Evolutionary conservation across 2,797 vertebrate genomes (phyloP).

Genomic region (Pogoniulus pusillus): DNA sequence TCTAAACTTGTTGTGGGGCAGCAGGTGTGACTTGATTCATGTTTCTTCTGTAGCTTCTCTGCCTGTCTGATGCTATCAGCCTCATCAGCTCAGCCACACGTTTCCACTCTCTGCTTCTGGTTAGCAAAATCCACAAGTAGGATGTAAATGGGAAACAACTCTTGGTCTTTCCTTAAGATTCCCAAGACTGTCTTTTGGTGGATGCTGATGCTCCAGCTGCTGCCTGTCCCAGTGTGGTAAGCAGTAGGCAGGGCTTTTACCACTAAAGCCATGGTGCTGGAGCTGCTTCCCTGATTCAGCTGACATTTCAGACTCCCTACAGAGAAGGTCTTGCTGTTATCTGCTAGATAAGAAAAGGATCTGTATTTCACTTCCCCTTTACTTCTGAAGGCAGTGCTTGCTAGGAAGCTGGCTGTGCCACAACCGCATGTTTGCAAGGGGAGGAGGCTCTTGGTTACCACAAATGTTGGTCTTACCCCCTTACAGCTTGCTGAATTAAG

Average conservation of each 20-base stretch:
- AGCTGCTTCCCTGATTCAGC: neutral
- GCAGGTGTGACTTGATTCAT: neutral
- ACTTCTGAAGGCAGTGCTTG: neutral
- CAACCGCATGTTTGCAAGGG: conserved; percentile 37
- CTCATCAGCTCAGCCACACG: neutral
- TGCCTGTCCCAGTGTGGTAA: neutral
- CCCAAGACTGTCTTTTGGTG: neutral
- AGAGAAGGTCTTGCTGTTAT: neutral
- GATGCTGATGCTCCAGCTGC: neutral
- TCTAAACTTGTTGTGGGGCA: neutral
- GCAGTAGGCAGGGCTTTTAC: neutral
- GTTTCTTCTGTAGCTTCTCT: neutral
- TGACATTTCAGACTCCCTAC: neutral
- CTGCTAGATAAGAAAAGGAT: conserved; percentile 23
- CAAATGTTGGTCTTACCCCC: conserved; percentile 6
- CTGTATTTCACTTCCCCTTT: conserved; percentile 36
- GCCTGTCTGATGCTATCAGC: fast-evolving
- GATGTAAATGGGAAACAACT: neutral
- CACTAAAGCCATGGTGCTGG: neutral
- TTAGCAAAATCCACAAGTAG: neutral
- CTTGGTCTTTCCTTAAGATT: neutral
- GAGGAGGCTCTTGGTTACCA: neutral
- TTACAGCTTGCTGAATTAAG: conserved; percentile 29
- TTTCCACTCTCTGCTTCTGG: neutral
- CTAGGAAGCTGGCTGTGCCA: neutral